Conservation (phyloP, 1,140 invertebrate species). For the Bemisia tabaci region DNA sequence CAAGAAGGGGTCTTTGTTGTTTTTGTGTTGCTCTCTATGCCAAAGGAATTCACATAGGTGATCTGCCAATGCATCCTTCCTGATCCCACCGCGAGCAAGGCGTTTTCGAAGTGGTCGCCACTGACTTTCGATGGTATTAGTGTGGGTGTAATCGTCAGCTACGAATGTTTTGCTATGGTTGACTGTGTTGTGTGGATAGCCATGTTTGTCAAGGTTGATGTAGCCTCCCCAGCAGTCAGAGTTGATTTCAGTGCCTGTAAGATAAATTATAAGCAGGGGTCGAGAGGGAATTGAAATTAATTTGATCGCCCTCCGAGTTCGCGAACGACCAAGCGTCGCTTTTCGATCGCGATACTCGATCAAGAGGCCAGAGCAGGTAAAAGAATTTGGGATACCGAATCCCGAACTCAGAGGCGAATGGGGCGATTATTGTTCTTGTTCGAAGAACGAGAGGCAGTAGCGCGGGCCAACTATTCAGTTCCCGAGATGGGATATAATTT, state of each 20-base stretch:
- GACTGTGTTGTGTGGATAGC: neutral
- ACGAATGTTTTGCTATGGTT: neutral
- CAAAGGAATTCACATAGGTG: neutral
- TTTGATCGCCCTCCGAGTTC: too few species aligned
- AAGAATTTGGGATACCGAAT: too few species aligned
- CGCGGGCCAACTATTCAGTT: too few species aligned
- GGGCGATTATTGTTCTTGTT: too few species aligned
- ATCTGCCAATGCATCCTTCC: neutral
- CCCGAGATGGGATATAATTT: too few species aligned
- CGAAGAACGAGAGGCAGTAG: too few species aligned
- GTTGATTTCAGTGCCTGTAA: neutral
- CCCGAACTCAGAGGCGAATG: too few species aligned
- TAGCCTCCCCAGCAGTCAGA: neutral
- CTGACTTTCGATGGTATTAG: neutral
- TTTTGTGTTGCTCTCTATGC: neutral
- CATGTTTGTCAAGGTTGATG: neutral
- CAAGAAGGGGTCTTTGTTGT: neutral
- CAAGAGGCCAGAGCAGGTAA: too few species aligned
- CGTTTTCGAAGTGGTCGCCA: neutral
- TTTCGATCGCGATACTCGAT: too few species aligned
- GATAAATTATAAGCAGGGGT: too few species aligned
- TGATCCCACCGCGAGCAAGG: neutral
- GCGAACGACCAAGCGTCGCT: too few species aligned
- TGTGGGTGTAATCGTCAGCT: neutral
- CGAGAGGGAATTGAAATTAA: too few species aligned